phyloP scores from a whole-genome alignment of 2,797 vertebrate species.

The Etheostoma perlongum region DNA sequence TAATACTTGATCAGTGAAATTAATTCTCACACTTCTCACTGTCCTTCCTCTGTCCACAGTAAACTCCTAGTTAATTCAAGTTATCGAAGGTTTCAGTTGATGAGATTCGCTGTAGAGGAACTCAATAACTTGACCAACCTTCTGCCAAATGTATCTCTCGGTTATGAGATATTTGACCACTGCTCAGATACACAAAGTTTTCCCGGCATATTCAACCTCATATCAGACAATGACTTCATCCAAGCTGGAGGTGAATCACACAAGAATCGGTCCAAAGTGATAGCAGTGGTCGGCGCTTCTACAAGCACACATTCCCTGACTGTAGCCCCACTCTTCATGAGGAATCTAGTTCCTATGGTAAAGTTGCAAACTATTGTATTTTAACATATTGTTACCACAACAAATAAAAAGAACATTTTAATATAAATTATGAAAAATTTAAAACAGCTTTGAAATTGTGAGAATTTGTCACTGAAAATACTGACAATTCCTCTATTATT shows the following conservation, averaged over 20 bases:
- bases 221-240: slow-evolving; percentile 63
- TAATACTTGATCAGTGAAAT: neutral
- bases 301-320: slow-evolving; percentile 66
- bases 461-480: slow-evolving; percentile 2
- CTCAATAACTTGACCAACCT: slow-evolving; percentile 86
- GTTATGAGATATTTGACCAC: slow-evolving; percentile 87
- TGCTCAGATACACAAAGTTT: slow-evolving; percentile 78
- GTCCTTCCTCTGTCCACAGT: slow-evolving; percentile 52
- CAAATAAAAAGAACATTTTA: neutral
- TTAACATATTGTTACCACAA: neutral
- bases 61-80: slow-evolving; percentile 61
- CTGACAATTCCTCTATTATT: neutral
- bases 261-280: slow-evolving; percentile 58
- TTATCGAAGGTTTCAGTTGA: slow-evolving; percentile 85
- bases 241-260: slow-evolving; percentile 14
- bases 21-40: neutral
- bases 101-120: slow-evolving; percentile 87
- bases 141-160: slow-evolving; percentile 84
- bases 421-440: neutral
- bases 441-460: slow-evolving; percentile 52
- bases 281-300: slow-evolving; percentile 77
- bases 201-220: slow-evolving; percentile 59
- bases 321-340: slow-evolving; percentile 74
- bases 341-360: slow-evolving; percentile 80
- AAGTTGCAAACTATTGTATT: neutral